A percentile compares a stretch with the other conserved stretches of the same genome.
Conservation (phyloP, 2,113 vertebrate species). For the Parotia lawesii region DNA sequence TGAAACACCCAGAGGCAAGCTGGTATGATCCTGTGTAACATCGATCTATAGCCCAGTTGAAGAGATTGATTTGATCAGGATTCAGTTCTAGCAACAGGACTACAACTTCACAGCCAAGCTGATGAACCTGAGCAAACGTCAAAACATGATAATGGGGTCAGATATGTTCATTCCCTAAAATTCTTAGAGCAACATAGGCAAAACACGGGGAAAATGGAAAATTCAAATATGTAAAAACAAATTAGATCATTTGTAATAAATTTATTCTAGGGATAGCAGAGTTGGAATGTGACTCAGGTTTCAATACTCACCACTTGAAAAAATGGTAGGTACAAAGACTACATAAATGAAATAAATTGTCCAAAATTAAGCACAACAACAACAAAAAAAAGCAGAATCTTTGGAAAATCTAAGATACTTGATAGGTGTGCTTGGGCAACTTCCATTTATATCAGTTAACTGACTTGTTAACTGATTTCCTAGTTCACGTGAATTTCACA, state of each 20-base stretch:
- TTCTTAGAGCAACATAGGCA: not conserved
- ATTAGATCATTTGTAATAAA: not conserved
- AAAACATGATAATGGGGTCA: not conserved
- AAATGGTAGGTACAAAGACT: not conserved
- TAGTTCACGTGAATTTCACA: not conserved
- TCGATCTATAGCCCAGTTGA: slow-evolving; percentile 97
- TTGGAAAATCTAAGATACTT: not conserved
- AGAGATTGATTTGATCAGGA: slow-evolving; percentile 95
- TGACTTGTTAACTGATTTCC: not conserved
- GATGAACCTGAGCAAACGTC: slow-evolving; percentile 82
- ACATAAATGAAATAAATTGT: not conserved
- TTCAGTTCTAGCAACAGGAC: slow-evolving; percentile 94
- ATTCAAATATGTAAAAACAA: not conserved
- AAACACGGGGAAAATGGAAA: not conserved
- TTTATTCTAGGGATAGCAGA: not conserved
- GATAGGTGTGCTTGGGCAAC: not conserved
- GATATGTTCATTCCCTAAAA: not conserved
- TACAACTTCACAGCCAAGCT: slow-evolving; percentile 95
- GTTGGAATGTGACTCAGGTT: not conserved
- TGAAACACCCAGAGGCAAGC: slow-evolving; percentile 96
- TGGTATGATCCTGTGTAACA: slow-evolving; percentile 98
- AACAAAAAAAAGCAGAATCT: not conserved
- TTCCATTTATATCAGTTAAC: not conserved
- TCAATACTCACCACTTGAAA: not conserved
- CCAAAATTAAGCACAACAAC: not conserved